Evolutionary conservation across 2,797 vertebrate genomes (phyloP).

Genomic region (Protonibea diacanthus): DNA sequence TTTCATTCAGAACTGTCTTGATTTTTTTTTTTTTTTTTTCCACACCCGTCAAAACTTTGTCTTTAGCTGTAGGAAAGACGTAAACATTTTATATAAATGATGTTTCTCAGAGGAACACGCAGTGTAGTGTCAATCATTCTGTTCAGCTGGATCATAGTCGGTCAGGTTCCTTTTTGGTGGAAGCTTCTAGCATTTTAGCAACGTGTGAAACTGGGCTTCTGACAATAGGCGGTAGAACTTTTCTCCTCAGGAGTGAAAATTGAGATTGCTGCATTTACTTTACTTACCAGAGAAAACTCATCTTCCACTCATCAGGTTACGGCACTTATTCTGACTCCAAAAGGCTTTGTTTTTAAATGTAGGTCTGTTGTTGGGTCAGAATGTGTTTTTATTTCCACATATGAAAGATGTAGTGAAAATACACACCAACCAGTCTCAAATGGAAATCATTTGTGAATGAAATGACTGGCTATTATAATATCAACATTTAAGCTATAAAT

Average conservation of each 20-base stretch:
- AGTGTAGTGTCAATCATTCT: background rate
- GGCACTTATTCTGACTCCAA: background rate
- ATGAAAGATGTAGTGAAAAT: background rate
- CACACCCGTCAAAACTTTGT: background rate
- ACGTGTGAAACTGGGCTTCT: constrained; percentile 1
- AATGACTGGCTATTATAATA: background rate
- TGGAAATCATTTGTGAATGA: background rate
- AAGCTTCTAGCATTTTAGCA: background rate
- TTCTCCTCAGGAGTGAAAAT: background rate
- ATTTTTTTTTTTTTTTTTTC: background rate
- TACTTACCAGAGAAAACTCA: background rate
- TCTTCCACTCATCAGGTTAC: background rate
- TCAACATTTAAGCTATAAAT: background rate
- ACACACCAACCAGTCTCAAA: background rate
- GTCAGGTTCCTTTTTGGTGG: background rate
- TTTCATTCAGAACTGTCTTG: background rate
- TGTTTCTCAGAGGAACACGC: background rate
- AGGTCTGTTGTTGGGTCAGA: background rate
- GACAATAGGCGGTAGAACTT: background rate
- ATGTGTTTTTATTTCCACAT: background rate
- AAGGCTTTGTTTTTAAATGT: background rate
- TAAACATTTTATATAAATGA: background rate
- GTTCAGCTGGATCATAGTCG: background rate
- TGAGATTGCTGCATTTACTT: background rate
- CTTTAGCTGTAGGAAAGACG: background rate